phyloP scores from a whole-genome alignment of 2,888 invertebrate genomes.

The Drosophila anomalata region DNA sequence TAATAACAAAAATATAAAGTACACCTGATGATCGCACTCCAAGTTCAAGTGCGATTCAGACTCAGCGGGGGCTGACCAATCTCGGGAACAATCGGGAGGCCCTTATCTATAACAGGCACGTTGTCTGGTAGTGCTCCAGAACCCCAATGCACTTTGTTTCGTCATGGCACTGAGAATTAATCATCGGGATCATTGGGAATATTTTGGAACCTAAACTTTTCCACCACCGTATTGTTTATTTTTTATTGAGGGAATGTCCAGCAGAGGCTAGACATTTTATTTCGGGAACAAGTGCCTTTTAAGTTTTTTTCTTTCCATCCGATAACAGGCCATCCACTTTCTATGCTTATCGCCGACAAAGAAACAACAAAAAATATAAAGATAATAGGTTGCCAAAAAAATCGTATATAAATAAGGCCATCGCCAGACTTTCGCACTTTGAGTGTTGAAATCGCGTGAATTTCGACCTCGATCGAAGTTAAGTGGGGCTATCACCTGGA shows the following conservation, averaged over 20 bases:
- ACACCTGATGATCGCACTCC: constrained; percentile 26
- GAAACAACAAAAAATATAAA: neutral
- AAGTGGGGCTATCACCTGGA: constrained; percentile 2
- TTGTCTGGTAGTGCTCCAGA: constrained; percentile 43
- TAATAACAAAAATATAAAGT: constrained; percentile 5
- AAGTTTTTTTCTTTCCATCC: constrained; percentile 11
- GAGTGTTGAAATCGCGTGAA: constrained; percentile 28
- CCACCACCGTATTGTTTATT: constrained; percentile 40
- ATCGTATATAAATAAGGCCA: neutral
- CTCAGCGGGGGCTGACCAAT: constrained; percentile 4
- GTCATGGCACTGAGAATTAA: constrained; percentile 22
- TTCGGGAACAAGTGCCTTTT: neutral
- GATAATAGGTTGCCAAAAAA: constrained; percentile 9
- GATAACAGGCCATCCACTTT: constrained; percentile 26
- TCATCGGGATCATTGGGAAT: constrained; percentile 27
- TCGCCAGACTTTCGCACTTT: constrained; percentile 51
- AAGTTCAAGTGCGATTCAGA: constrained; percentile 58
- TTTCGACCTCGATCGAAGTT: constrained; percentile 1
- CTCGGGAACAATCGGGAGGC: neutral
- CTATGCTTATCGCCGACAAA: constrained; percentile 8
- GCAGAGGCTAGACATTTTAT: constrained; percentile 22
- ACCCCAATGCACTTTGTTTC: constrained; percentile 20
- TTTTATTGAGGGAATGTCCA: neutral
- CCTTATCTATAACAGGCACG: constrained; percentile 47
- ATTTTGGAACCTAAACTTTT: constrained; percentile 53